Evolutionary conservation across 1,140 invertebrate species (phyloP), one percentile per base, ranked within the genome.

Genomic region (Rhyacophila brunnea): DNA sequence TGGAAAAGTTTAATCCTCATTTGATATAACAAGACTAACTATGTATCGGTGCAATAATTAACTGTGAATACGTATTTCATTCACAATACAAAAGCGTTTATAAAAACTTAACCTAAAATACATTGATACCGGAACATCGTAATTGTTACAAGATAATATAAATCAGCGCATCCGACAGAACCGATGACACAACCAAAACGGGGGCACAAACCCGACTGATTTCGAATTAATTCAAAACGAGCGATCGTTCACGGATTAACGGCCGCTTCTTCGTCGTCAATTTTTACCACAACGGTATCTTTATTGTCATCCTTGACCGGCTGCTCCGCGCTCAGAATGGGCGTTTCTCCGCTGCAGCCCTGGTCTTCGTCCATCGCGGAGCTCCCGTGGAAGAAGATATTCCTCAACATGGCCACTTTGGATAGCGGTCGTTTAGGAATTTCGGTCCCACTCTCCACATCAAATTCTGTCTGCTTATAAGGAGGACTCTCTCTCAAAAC

Each of bases 341-440:
- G 36, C 52, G 10, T n/a, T n/a, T 42, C 15, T 6, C 44, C 47
- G 28, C 56, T 44, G 18, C 6, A 52, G 40, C 57, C 23, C 49
- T 40, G 46, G 10, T 45, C 53, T 9, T 56, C 58, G 42, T 65
- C 54, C 13, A 65, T 23, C 13, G 55, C 42, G 6, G 58, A 58
- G 40, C 63, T 65, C 43, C 63, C 63, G 34, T 65, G 63, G 35
- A 65, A 65, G 53, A 65, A 65, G 55, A 65, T 65, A 34, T 65
- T 65, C 47, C 63, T 53, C n/a, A 65, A 34, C 58, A 65, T 61
- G 3, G 63, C 63, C 13, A 65, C 63, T 36, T 65, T 65, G 6
- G 63, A 65, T 2, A 65, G 50, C 5, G 63, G 63, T 36, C 63
- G 50, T 51, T 58, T 60, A 18, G 63, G 63, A 7, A 58, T 20